Base-by-base conservation (phyloP, 2,113 vertebrate genomes). In the Eulacestoma nigropectus region DNA sequence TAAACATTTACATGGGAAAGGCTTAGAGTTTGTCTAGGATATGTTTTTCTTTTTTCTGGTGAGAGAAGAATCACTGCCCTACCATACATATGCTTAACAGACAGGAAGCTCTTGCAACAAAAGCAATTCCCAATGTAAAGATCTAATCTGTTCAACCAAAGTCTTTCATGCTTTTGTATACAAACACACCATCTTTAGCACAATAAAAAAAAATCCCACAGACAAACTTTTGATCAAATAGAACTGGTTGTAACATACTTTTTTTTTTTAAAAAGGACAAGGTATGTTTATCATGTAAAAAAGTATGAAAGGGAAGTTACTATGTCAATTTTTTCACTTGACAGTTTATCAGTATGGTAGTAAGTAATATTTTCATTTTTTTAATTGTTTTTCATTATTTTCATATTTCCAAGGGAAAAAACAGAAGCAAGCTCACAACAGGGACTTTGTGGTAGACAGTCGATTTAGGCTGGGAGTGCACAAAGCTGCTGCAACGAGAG, bases 321-420 rank as follows among this genome's bases (percentile, higher is more conserved):
- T 57, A 6, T 7, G 46, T 30, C 41, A 49, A 9, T 67, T 49
- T 57, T 55, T 69, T 68, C 33, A 64, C n/a, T 53, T 69, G 5
- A 42, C 2, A 49, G 13, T 11, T 16, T 41, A 64, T 32, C 62
- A 57, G 30, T 30, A 49, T 14, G 12, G 33, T 35, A 59, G 5
- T 16, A 37, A 42, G 44, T 9, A 0, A 35, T 49, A 35, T 35
- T 42, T 50, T 74, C 5, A 0, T 39, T 1, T 33, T 57, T 29
- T 57, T 49, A 5, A 2, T n/a, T n/a, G 4, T 25, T 57, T 84
- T 57, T 35, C 32, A 35, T 26, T 91, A 80, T 75, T 67, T 89
- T 90, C 52, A 1, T 26, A 86, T 77, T 90, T 73, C n/a, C 22
- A 53, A 74, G 37, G 8, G 12, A 41, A 87, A 67, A 95, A 78